Evolutionary conservation across 2,113 vertebrate genomes (phyloP), one percentile per base, ranked within the genome.

Genomic region (Hypomesus transpacificus): DNA sequence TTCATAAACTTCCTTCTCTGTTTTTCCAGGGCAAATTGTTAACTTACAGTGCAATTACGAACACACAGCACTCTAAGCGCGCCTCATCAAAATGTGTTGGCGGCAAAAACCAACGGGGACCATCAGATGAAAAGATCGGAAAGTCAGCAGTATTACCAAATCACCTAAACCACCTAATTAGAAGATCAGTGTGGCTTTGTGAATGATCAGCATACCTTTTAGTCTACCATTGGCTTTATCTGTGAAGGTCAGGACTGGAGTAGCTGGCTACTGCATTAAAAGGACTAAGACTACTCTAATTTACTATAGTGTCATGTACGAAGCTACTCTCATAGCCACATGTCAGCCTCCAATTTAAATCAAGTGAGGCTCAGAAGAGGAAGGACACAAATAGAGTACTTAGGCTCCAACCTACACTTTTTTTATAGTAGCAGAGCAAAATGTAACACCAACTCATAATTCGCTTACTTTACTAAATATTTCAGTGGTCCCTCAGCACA

Each of bases 91-190:
- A 62, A 62, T 31, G 24, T 60, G 24, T 60, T 3, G 60, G 60
- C 7, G 16, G 14, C 14, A 28, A 26, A 62, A 62, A 62, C 60
- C 14, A 14, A 16, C 60, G n/a, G 60, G 3, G 24, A 31, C 60
- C 3, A 17, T 17, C 31, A 21, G 60, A 62, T 62, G 14, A 62
- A 8, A 62, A 28, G 26, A 62, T 4, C 22, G 26, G 21, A 26
- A 4, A 60, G n/a, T 69, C 68, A 69, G 68, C 68, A 59, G 13
- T 8, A 39, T 34, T 22, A 50, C 31, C 31, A 20, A n/a, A 24
- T 69, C 28, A 57, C 53, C 24, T 69, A 58, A 59, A 60, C 28
- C 56, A 69, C 56, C 34, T 69, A 69, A 69, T 69, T 69, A 31
- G 31, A 39, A 50, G 28, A 46, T 59, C 34, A 69, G n/a, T 59